Percentiles rank a stretch among this genome's conserved stretches.
phyloP scores from a whole-genome alignment of 2,797 vertebrate species.

The Spondyliosoma cantharus region DNA sequence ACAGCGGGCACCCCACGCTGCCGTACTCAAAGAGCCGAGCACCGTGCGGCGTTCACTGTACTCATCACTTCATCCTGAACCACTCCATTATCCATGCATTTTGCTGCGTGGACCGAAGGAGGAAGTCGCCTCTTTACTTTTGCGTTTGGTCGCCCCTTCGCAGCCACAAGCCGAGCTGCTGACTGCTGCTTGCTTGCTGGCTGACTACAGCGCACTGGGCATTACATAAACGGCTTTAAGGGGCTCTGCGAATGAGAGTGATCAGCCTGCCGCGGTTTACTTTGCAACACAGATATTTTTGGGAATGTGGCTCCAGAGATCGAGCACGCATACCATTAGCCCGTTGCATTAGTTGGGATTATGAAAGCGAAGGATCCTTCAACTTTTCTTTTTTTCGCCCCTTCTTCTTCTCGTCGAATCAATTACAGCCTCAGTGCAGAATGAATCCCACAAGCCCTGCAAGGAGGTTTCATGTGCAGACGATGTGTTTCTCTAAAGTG shows the following conservation, averaged over 20 bases:
- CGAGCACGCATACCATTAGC: not conserved
- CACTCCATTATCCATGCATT: conserved; percentile 35
- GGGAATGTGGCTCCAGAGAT: conserved; percentile 40
- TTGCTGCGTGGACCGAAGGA: conserved; percentile 13
- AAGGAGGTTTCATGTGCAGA: conserved; percentile 13
- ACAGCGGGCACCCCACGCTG: conserved; percentile 66
- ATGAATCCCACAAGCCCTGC: not conserved
- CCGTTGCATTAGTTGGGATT: conserved; percentile 3
- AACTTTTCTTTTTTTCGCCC: conserved; percentile 20
- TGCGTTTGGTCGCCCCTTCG: conserved; percentile 50
- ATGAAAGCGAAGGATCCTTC: not conserved
- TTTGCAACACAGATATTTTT: conserved; percentile 63
- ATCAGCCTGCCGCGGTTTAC: conserved; percentile 67
- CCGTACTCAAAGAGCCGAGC: conserved; percentile 38
- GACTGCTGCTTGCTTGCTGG: conserved; percentile 49
- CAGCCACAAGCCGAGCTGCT: conserved; percentile 43
- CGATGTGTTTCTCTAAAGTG: conserved; percentile 35
- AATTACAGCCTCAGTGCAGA: not conserved
- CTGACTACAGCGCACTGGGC: conserved; percentile 58
- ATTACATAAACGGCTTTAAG: conserved; percentile 79
- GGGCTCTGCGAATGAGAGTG: conserved; percentile 63
- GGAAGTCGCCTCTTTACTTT: conserved; percentile 28
- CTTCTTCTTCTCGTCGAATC: conserved; percentile 2
- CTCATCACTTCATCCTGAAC: conserved; percentile 17
- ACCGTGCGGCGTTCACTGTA: conserved; percentile 18